Evolutionary conservation across 92 coral and sea anemone species (phyloP), one percentile per base, ranked within the genome.

Genomic region (Palythoa caribaeorum): DNA sequence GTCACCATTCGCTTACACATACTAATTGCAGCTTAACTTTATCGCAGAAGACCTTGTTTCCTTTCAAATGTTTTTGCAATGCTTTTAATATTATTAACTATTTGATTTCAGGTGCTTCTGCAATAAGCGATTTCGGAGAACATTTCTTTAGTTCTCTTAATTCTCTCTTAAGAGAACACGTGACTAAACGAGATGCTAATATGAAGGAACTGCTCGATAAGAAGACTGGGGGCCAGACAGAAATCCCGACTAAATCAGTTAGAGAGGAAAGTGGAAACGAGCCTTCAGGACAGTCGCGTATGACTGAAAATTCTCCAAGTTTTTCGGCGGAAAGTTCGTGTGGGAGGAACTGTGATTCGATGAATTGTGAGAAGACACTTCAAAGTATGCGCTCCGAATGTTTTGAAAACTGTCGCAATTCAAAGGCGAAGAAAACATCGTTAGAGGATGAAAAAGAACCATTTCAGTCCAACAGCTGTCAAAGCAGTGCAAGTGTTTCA

Each of bases 111-210:
- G 86, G 86, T 50, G 20, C 44, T 10, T 81, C 76, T 28, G 86
- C 76, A 3, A n/a, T 81, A 11, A 66, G 75, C 55, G 86, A 81
- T 38, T 81, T 81, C 44, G 86, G 86, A 9, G 75, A 81, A 44
- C 86, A 81, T 68, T 81, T 81, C 63, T 81, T 81, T 59, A 69
- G 66, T 38, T 81, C 86, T 14, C 63, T 81, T 0, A 81, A 81
- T n/a, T 48, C 76, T 38, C n/a, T 81, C 1, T 48, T 81, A 44
- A 81, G 63, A 51, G 86, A 81, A 47, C 86, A 81, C 28, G 86
- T 81, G 75, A 66, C 86, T 1, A 66, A 52, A 48, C 86, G 86
- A 47, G 86, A 81, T 81, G 40, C 76, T 38, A 50, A 65, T 48
- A 81, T 81, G 86, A 81, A 81, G 59, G 86, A 81, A 3, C 65